Evolutionary conservation across 1,140 invertebrate species (phyloP).

Genomic region (Leptinotarsa defecta): DNA sequence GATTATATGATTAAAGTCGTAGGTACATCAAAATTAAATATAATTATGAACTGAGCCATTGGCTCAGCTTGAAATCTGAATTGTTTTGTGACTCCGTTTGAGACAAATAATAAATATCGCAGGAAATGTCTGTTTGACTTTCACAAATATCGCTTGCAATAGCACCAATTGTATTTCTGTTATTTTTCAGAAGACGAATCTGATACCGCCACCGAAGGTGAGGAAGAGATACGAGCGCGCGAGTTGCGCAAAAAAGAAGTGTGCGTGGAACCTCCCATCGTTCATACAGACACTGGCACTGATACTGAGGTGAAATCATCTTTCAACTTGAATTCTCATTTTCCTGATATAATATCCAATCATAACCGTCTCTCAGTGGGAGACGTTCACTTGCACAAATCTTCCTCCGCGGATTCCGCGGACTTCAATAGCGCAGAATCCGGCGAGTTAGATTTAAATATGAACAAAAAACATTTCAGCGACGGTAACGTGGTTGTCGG

Average conservation of each 20-base stretch:
- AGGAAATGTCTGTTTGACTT: too few relatives aligned
- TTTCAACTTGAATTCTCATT: conserved; percentile 38
- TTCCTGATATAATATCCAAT: conserved; percentile 41
- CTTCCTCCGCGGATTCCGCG: conserved; percentile 43
- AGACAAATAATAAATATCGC: too few relatives aligned
- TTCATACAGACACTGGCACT: conserved; percentile 70
- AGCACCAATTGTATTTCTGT: neutral
- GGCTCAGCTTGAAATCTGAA: too few relatives aligned
- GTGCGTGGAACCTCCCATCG: conserved; percentile 65
- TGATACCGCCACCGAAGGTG: conserved; percentile 74
- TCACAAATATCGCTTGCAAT: neutral
- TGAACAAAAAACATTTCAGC: conserved; percentile 33
- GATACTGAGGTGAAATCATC: conserved; percentile 73
- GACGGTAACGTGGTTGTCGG: conserved; percentile 36
- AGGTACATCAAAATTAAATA: too few relatives aligned
- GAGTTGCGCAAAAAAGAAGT: conserved; percentile 72
- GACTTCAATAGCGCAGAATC: conserved; percentile 52
- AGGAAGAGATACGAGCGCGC: conserved; percentile 68
- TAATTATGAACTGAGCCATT: too few relatives aligned
- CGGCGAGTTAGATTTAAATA: conserved; percentile 45
- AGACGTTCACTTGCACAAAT: conserved; percentile 36
- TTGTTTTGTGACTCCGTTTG: too few relatives aligned
- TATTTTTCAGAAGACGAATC: conserved; percentile 66
- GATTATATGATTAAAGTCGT: too few relatives aligned
- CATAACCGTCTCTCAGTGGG: conserved; percentile 31